Evolutionary conservation across 1,140 invertebrate species (phyloP).

Genomic region (Platyscapa corneri): DNA sequence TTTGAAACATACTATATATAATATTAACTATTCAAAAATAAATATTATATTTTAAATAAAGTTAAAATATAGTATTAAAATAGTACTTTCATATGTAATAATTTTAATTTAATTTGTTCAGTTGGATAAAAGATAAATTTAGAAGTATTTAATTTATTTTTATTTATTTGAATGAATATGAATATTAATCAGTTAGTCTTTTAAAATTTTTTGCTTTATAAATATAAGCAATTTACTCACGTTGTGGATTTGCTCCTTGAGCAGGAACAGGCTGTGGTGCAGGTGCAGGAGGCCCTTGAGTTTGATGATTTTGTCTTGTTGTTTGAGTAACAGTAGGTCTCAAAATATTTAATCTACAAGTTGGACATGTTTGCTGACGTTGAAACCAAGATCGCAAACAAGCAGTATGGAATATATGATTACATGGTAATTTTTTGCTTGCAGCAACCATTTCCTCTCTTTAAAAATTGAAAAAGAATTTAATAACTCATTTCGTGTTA

Average conservation of each 20-base stretch:
- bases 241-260: conserved; percentile 63
- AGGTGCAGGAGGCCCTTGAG: conserved; percentile 63
- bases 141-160: not conserved
- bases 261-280: conserved; percentile 69
- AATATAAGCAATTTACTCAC: conserved; percentile 33
- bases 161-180: no score
- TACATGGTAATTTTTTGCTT: conserved; percentile 98
- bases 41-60: no score
- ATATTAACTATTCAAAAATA: no score
- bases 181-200: not conserved
- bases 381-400: conserved; percentile 99
- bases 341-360: conserved; percentile 97
- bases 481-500: not conserved
- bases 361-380: conserved; percentile 99
- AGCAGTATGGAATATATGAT: conserved; percentile 99
- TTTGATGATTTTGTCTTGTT: conserved; percentile 65
- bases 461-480: conserved; percentile 31
- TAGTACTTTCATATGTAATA: not conserved
- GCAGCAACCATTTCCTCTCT: conserved; percentile 80
- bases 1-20: not conserved
- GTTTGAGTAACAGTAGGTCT: conserved; percentile 76
- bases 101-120: not conserved
- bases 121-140: no score
- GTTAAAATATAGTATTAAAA: no score
- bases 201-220: not conserved